Evolutionary conservation across 2,888 invertebrate genomes (phyloP).

Genomic region (Melipona beecheii): DNA sequence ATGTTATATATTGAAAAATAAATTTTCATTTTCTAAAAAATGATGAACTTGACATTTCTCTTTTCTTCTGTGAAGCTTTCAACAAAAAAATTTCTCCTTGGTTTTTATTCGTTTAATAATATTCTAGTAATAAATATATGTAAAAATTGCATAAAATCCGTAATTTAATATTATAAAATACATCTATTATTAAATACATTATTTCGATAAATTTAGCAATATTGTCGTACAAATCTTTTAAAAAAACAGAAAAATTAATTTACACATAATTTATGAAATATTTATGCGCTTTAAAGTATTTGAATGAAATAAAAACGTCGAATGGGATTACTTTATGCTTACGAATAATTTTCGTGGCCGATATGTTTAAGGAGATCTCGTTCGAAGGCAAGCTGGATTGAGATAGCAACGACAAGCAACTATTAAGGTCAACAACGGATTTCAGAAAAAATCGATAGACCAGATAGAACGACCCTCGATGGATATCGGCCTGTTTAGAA

Average conservation of each 20-base stretch:
- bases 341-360: constrained; percentile 23
- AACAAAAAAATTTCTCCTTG: too few relatives aligned
- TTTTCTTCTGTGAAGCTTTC: too few relatives aligned
- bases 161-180: too few relatives aligned
- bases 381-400: constrained; percentile 33
- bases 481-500: constrained; percentile 55
- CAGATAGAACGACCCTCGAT: constrained; percentile 57
- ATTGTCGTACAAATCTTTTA: neutral
- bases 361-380: constrained; percentile 36
- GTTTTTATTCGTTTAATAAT: too few relatives aligned
- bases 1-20: too few relatives aligned
- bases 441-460: constrained; percentile 68
- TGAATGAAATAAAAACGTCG: neutral
- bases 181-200: too few relatives aligned
- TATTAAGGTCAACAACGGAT: constrained; percentile 70
- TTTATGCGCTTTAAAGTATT: neutral
- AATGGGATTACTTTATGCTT: neutral
- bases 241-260: neutral
- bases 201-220: neutral
- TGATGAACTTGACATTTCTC: too few relatives aligned
- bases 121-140: too few relatives aligned
- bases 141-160: too few relatives aligned
- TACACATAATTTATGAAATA: neutral
- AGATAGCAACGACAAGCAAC: constrained; percentile 52
- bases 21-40: too few relatives aligned